Base-by-base conservation (phyloP, 1,140 invertebrate genomes). In the Drosophila burlai region DNA sequence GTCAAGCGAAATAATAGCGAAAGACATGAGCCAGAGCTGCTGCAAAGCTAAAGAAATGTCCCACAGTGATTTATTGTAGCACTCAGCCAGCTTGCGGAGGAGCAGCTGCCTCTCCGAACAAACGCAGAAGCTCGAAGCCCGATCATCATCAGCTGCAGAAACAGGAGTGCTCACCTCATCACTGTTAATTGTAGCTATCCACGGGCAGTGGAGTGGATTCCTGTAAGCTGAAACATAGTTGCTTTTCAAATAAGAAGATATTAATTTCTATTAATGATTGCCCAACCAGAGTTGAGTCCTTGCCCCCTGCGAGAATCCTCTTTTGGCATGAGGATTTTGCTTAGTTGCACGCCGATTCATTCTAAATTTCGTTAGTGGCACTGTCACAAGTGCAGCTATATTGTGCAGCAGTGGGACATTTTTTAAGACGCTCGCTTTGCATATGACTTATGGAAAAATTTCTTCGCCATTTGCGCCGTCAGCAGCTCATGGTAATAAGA, bases 1-100 rank as follows among this genome's bases (percentile, higher is more conserved):
- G 84, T 89, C 81, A 83, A 76, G 81, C 80, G 47, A 87, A 87
- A 87, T 87, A 87, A 87, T 83, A 83, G 84, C 77, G 50, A 81
- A 83, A 83, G 81, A 89, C 84, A 87, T 71, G 77, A 85, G 60
- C 58, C 54, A 29, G 42, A 58, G 61, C 46, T 42, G 67, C 40
- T 55, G 65, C 61, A 50, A 31, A 36, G 64, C 80, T 64, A 55
- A 81, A 78, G 78, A 89, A 87, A 83, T 89, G 84, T 62, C 77
- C 84, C 77, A 63, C 81, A 81, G 81, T 87, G 84, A 87, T 87
- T 87, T 87, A 87, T 87, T 78, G 81, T 75, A 64, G 84, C 81
- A 76, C 84, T 89, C 80, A 76, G 57, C 67, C 60, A 69, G 76
- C 52, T 80, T 62, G 59, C 57, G 46, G 65, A 46, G 59, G 40